Evolutionary conservation across 2,888 invertebrate genomes (phyloP), one percentile per base, ranked within the genome.

Genomic region (Catocala nupta): DNA sequence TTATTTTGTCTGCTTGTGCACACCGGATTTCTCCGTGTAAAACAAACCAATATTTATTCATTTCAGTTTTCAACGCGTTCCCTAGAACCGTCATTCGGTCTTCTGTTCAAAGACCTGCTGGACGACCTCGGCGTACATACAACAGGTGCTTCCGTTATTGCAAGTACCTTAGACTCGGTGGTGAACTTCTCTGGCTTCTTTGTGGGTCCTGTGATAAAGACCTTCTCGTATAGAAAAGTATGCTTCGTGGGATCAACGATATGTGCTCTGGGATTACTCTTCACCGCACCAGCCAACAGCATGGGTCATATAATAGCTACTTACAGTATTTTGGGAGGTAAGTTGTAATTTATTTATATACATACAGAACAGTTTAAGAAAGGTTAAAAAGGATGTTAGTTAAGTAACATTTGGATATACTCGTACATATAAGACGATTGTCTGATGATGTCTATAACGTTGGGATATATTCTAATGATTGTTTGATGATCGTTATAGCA

Each of bases 181-280:
- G 96, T 97, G 85, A 97, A 97, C 84, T 97, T 97, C 90, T 97
- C 97, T 60, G 97, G 97, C 1, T 95, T 97, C 82, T 96, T 97
- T 85, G 96, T 97, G 71, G 97, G 96, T 8, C 97, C 96, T n/a
- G 91, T 97, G 68, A 95, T 97, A 73, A 96, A 96, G 90, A 96
- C 96, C 79, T 96, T 96, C 88, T 96, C 96, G 51, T 96, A 96
- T 82, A 94, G 96, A 59, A 96, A 96, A 88, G 96, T 96, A 54
- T 96, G 96, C 75, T 84, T 96, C 47, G 95, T 96, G 25, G 96
- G 96, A 6, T 96, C 96, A 0, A 81, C 95, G 55, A 94, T 97
- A 78, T 96, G 96, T 76, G 96, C 95, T 33, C 83, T 96, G 33
- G 97, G 96, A 0, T 90, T 97, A 54, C 95, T 96, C 25, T 91